Base-by-base conservation (phyloP, 2,888 invertebrate genomes). In the Crossocerus cetratus region DNA sequence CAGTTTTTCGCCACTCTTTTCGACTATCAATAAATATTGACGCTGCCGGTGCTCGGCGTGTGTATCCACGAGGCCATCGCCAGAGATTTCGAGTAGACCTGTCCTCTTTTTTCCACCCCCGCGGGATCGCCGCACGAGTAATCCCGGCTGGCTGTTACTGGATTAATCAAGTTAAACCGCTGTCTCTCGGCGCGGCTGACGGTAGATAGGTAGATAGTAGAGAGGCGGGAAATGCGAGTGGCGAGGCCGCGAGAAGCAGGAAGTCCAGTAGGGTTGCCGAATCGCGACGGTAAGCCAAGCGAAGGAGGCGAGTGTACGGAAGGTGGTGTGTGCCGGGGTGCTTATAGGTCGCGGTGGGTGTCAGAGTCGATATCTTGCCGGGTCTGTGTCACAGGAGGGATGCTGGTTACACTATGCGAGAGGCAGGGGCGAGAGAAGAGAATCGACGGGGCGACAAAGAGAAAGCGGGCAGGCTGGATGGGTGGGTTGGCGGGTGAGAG, bases 361-460 rank as follows among this genome's bases (percentile, higher is more conserved):
- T 86, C 84, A 85, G 84, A 87, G 88, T 87, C 89, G 89, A 89
- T 89, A 88, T 88, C 88, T 88, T 83, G 85, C 83, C 84, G 81
- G 84, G 80, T 85, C 84, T 82, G 86, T 88, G 87, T 88, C 86
- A 87, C 83, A 82, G 80, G 65, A 74, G 83, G 83, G 83, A 81
- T 74, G 81, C 75, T 62, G 82, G 77, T 62, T 59, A 43, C 62
- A 69, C 58, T 65, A 65, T 44, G 58, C 56, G 16, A 32, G 22
- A n/a, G 23, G 42, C 60, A 16, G 21, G 58, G 14, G 45, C 2
- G 8, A 49, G 20, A 16, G 74, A 72, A 70, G 72, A 73, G 45
- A 49, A 22, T 18, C 20, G 13, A 3, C 49, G 59, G 66, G 71
- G 58, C 65, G 71, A 63, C 32, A 62, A 74, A 56, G 57, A 69